Percentiles rank a stretch among this genome's conserved stretches.
Conservation (phyloP, 2,888 invertebrate genomes). For the Clusia tigrina region DNA sequence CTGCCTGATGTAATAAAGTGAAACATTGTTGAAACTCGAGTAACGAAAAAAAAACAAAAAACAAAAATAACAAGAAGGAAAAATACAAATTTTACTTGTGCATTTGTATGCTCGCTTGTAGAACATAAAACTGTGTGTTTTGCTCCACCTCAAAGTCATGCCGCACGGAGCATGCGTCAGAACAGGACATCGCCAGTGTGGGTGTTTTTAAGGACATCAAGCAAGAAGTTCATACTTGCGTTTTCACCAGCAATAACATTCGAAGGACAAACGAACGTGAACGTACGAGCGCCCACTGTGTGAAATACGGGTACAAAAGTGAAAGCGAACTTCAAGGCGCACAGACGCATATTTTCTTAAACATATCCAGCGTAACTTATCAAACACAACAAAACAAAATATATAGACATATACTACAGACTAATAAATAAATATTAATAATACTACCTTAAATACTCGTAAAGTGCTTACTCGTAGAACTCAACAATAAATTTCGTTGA, state of each 20-base stretch:
- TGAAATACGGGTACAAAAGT: background rate
- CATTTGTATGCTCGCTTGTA: too few relatives aligned
- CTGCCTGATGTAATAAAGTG: too few relatives aligned
- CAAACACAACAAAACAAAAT: slow-evolving; percentile 1
- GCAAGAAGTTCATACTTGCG: background rate
- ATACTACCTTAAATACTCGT: background rate
- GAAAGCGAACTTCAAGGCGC: background rate
- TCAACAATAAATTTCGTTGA: background rate
- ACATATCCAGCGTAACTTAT: slow-evolving; percentile 3
- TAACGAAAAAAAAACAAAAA: slow-evolving; percentile 1
- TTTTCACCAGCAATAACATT: slow-evolving; percentile 8
- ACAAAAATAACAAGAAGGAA: slow-evolving; percentile 14
- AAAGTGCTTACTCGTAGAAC: background rate
- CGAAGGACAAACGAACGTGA: slow-evolving; percentile 8
- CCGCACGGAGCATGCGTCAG: slow-evolving; percentile 26
- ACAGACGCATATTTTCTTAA: background rate
- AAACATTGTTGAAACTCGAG: too few relatives aligned
- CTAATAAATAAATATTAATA: background rate
- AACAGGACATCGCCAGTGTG: background rate
- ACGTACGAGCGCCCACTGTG: background rate
- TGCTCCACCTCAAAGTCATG: slow-evolving; percentile 25
- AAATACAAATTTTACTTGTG: background rate
- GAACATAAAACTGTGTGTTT: background rate
- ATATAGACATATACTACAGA: background rate
- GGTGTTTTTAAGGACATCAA: background rate